These are phyloP conservation scores for Furcula furcula DNA, from an alignment of 2,888 invertebrate genomes.

Conservation along the genomic window DNA sequence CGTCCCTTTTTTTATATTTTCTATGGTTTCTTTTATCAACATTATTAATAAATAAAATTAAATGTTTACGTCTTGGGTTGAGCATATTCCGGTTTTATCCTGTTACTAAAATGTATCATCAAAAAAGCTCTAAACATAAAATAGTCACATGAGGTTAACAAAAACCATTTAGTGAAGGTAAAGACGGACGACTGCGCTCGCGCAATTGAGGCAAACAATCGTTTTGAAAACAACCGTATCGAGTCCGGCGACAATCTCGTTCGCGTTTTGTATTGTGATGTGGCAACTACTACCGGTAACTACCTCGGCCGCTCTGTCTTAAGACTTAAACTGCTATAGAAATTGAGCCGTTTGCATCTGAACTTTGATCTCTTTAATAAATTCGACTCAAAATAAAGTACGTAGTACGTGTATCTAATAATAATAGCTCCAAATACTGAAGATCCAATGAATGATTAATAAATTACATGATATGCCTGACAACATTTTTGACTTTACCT, in stretches of 20 bases:
- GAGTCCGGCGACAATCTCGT: slow-evolving; percentile 56
- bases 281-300: slow-evolving; percentile 43
- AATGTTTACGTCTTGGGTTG: no score
- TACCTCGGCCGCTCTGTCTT: slow-evolving; percentile 34
- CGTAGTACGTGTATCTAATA: no score
- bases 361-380: not conserved
- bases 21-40: no score
- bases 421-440: no score
- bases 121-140: slow-evolving; percentile 12
- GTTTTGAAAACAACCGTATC: slow-evolving; percentile 67
- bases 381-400: no score
- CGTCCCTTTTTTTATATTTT: no score
- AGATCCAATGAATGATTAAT: no score
- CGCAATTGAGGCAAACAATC: slow-evolving; percentile 61
- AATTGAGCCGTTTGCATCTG: slow-evolving; percentile 14
- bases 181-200: slow-evolving; percentile 47
- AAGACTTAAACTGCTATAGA: slow-evolving; percentile 24
- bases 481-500: no score
- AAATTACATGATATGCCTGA: no score
- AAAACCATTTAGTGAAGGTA: slow-evolving; percentile 46
- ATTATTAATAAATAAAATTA: no score
- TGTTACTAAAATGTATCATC: no score
- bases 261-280: slow-evolving; percentile 61
- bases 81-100: no score
- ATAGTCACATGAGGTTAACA: slow-evolving; percentile 47